phyloP scores from a whole-genome alignment of 2,888 invertebrate genomes.

The Unio delphinus region DNA sequence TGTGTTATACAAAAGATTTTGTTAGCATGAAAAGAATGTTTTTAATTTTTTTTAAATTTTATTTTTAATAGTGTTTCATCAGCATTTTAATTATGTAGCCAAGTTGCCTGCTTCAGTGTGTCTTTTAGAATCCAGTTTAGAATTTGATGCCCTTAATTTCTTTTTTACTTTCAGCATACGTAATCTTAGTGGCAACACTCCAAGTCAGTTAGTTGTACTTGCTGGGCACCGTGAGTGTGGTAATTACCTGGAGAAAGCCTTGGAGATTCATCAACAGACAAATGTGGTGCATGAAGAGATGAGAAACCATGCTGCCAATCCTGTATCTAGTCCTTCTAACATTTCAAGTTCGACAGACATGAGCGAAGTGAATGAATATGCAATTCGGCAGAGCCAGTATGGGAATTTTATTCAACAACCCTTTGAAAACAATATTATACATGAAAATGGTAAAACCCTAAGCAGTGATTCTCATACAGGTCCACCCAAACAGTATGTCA shows the following conservation, averaged over 20 bases:
- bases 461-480: too few relatives aligned
- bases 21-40: too few relatives aligned
- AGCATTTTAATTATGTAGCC: too few relatives aligned
- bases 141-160: neutral
- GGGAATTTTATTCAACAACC: too few relatives aligned
- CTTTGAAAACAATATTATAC: too few relatives aligned
- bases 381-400: slow-evolving; percentile 1
- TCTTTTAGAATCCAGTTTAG: neutral
- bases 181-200: slow-evolving; percentile 55
- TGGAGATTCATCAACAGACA: slow-evolving; percentile 36
- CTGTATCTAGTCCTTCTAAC: slow-evolving; percentile 6
- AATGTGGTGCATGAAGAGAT: slow-evolving; percentile 16
- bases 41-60: too few relatives aligned
- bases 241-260: slow-evolving; percentile 47
- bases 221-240: slow-evolving; percentile 55
- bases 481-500: too few relatives aligned
- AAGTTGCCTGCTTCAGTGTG: too few relatives aligned
- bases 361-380: slow-evolving; percentile 19
- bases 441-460: too few relatives aligned
- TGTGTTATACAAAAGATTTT: too few relatives aligned
- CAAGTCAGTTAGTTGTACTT: slow-evolving; percentile 51
- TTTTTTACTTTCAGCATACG: slow-evolving; percentile 47
- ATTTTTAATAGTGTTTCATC: too few relatives aligned
- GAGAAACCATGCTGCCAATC: slow-evolving; percentile 13
- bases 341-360: slow-evolving; percentile 8